These are phyloP conservation scores for Hemiscyllium ocellatum DNA, from an alignment of 2,113 vertebrate species.

Conservation along the genomic window DNA sequence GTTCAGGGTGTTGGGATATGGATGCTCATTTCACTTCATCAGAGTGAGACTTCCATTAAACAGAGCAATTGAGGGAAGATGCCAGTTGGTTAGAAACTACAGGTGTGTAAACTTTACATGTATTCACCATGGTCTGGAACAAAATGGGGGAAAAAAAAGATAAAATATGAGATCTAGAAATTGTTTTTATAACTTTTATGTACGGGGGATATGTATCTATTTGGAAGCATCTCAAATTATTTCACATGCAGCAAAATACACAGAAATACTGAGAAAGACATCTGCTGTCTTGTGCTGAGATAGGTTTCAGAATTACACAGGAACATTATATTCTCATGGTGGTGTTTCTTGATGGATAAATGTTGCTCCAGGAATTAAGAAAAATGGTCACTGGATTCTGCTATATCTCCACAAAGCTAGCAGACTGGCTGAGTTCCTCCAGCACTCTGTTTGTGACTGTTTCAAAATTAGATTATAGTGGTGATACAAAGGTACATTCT, in stretches of 20 bases:
- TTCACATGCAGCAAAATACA: not conserved
- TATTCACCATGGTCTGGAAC: not conserved
- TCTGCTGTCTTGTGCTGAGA: not conserved
- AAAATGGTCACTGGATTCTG: too few relatives aligned
- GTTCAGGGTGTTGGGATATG: not conserved
- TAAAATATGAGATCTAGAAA: not conserved
- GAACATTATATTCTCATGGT: not conserved
- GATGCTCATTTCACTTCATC: not conserved
- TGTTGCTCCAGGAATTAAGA: not conserved
- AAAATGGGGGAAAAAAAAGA: not conserved
- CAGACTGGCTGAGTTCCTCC: too few relatives aligned
- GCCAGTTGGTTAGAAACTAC: not conserved
- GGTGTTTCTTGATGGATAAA: not conserved
- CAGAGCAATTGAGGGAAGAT: not conserved
- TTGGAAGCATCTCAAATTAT: not conserved
- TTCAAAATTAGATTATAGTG: too few relatives aligned
- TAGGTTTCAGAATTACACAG: not conserved
- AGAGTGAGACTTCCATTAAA: not conserved
- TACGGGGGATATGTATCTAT: not conserved
- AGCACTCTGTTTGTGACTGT: too few relatives aligned
- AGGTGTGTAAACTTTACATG: not conserved
- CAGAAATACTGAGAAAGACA: not conserved
- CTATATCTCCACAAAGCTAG: too few relatives aligned
- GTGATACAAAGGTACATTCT: too few relatives aligned
- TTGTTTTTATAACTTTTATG: not conserved